These are phyloP conservation scores for Eristalis intricaria DNA, from an alignment of 2,888 invertebrate species.

Conservation along the genomic window DNA sequence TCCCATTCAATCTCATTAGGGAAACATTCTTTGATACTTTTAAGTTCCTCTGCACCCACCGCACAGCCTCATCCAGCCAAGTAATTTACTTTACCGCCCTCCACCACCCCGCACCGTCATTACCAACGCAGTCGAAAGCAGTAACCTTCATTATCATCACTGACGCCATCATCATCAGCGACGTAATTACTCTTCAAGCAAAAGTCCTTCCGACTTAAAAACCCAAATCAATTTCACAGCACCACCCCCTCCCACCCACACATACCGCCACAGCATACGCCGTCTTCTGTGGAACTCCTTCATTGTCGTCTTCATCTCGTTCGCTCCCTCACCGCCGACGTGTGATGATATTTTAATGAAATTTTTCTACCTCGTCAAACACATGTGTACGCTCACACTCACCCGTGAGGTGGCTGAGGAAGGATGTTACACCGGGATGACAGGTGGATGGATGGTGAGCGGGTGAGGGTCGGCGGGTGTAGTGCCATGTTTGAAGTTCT, in stretches of 20 bases:
- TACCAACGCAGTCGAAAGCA: slow-evolving; percentile 14
- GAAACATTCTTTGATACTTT: slow-evolving; percentile 65
- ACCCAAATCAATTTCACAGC: slow-evolving; percentile 72
- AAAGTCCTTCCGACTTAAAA: slow-evolving; percentile 73
- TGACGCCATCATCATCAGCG: slow-evolving; percentile 57
- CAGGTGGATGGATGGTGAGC: slow-evolving; percentile 42
- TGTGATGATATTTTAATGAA: slow-evolving; percentile 72
- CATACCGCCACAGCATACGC: slow-evolving; percentile 14
- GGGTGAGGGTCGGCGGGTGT: neutral
- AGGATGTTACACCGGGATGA: slow-evolving; percentile 63
- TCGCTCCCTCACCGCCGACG: slow-evolving; percentile 6
- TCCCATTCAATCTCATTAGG: slow-evolving; percentile 64
- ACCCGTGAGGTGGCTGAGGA: neutral
- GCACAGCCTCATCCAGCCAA: neutral
- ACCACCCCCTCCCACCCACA: slow-evolving; percentile 20
- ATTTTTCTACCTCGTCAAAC: slow-evolving; percentile 69
- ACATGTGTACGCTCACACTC: slow-evolving; percentile 18
- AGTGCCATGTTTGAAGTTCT: slow-evolving; percentile 23
- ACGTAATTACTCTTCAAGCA: slow-evolving; percentile 70
- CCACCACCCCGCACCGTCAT: neutral
- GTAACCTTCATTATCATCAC: slow-evolving; percentile 65
- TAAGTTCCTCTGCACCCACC: slow-evolving; percentile 25
- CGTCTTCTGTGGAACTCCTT: slow-evolving; percentile 19
- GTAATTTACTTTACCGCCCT: slow-evolving; percentile 43
- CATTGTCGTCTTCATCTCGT: slow-evolving; percentile 37